Evolutionary conservation across 2,113 vertebrate species (phyloP).

Genomic region (Mesocricetus auratus): DNA sequence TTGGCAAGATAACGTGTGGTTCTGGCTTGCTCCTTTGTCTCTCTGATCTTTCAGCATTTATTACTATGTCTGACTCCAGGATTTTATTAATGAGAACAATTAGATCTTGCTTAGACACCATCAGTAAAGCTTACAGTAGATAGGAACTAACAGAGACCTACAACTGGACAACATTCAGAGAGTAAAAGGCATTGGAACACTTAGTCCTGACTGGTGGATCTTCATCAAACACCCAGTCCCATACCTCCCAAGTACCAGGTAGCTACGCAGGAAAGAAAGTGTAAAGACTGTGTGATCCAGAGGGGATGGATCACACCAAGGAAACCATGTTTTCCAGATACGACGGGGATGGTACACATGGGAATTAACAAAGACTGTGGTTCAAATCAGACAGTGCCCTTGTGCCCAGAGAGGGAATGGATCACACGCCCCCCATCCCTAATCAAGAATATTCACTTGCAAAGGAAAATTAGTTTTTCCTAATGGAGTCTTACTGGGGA

Average conservation of each 20-base stretch:
- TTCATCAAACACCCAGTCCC: not conserved
- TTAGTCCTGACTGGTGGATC: not conserved
- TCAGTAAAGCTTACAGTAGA: not conserved
- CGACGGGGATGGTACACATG: not conserved
- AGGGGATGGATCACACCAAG: not conserved
- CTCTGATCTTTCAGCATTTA: too few species aligned
- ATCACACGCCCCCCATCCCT: not conserved
- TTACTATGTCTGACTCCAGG: too few species aligned
- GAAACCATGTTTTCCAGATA: not conserved
- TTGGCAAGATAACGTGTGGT: too few species aligned
- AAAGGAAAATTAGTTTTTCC: not conserved
- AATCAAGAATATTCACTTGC: not conserved
- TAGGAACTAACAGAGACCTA: not conserved
- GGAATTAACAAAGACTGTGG: not conserved
- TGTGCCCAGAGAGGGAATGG: not conserved
- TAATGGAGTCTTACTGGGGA: too few species aligned
- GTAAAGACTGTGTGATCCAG: not conserved
- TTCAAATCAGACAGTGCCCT: not conserved
- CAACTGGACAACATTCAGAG: not conserved
- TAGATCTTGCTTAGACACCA: not conserved
- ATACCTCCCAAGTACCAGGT: not conserved
- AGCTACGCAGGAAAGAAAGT: not conserved
- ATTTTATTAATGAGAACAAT: too few species aligned
- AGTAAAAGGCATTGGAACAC: not conserved
- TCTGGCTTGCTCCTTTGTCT: too few species aligned